Percentiles rank a stretch among this genome's conserved stretches.
phyloP scores from a whole-genome alignment of 1,140 invertebrate species.

The Odontomachus brunneus region DNA sequence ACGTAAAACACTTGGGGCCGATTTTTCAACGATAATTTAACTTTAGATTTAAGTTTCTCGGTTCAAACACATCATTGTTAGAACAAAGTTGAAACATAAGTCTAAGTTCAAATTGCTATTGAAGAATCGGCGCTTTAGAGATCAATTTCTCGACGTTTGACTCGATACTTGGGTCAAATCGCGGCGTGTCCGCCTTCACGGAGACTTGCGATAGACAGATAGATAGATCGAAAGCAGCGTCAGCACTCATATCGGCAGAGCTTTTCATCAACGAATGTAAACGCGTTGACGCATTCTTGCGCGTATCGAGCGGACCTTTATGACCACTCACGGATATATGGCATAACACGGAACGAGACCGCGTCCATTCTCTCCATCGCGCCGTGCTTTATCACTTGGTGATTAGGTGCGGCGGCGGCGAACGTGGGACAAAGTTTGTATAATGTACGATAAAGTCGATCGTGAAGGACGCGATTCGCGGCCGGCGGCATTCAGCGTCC shows the following conservation, averaged over 20 bases:
- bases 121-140: too few species aligned
- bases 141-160: background rate
- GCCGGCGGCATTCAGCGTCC: slow-evolving; percentile 8
- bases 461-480: slow-evolving; percentile 11
- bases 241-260: background rate
- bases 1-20: too few species aligned
- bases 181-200: background rate
- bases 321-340: background rate
- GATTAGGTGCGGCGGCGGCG: slow-evolving; percentile 45
- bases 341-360: background rate
- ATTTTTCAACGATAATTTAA: too few species aligned
- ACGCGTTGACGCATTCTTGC: slow-evolving; percentile 33
- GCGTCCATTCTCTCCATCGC: slow-evolving; percentile 28
- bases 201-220: slow-evolving; percentile 4
- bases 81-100: too few species aligned
- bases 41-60: too few species aligned
- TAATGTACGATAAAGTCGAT: slow-evolving; percentile 49
- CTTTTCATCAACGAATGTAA: slow-evolving; percentile 56
- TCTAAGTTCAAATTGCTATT: too few species aligned
- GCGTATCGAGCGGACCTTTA: slow-evolving; percentile 47
- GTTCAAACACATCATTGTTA: too few species aligned
- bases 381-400: slow-evolving; percentile 41
- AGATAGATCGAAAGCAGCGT: slow-evolving; percentile 1
- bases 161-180: background rate
- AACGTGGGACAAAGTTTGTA: slow-evolving; percentile 49